phyloP scores from a whole-genome alignment of 2,113 vertebrate species.

The Dendrocopos noguchii region DNA sequence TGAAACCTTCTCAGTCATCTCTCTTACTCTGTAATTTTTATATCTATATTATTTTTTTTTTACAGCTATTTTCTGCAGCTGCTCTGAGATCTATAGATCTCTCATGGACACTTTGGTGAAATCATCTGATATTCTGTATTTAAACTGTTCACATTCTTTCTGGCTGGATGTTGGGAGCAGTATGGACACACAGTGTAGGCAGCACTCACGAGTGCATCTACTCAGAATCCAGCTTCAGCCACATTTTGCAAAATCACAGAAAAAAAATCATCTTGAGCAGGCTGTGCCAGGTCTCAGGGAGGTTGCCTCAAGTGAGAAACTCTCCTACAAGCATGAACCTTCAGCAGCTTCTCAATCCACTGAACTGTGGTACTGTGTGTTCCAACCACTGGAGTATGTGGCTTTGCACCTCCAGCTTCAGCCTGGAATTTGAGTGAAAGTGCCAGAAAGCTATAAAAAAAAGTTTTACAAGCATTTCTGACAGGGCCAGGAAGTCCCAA shows the following conservation, averaged over 20 bases:
- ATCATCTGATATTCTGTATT: background rate
- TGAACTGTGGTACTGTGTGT: background rate
- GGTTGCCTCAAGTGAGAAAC: background rate
- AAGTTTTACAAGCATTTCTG: background rate
- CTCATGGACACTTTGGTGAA: background rate
- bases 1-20: background rate
- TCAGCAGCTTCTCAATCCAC: background rate
- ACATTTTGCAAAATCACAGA: background rate
- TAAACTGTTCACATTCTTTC: background rate
- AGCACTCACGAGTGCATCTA: background rate
- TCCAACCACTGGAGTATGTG: background rate
- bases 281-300: background rate
- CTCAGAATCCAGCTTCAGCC: background rate
- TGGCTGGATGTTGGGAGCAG: background rate
- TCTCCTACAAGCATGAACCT: background rate
- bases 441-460: background rate
- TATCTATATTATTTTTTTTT: background rate
- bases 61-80: background rate
- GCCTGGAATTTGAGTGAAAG: background rate
- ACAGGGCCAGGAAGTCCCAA: background rate
- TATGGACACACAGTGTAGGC: no score
- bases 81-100: background rate
- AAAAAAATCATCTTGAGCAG: background rate
- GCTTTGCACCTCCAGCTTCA: background rate
- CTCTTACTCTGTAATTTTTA: no score